Evolutionary conservation across 2,888 invertebrate genomes (phyloP).

Genomic region (Tolmerus cingulatus): DNA sequence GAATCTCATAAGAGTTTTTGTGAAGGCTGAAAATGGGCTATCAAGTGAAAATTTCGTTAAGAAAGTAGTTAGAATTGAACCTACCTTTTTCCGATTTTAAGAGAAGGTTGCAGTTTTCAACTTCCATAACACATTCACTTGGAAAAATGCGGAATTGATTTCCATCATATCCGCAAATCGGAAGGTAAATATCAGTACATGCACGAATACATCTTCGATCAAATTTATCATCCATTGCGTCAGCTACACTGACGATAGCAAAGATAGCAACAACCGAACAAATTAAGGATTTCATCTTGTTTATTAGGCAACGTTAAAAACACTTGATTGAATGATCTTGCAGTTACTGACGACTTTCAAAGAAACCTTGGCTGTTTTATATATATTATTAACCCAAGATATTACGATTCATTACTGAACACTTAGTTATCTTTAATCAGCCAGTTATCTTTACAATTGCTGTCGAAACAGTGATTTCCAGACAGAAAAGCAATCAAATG

Average conservation of each 20-base stretch:
- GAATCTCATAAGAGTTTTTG: background rate
- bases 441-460: background rate
- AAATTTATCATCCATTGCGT: background rate
- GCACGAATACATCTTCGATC: background rate
- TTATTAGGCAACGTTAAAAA: background rate
- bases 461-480: background rate
- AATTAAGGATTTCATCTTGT: background rate
- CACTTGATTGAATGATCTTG: background rate
- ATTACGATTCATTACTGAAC: background rate
- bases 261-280: background rate
- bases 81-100: background rate
- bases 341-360: background rate
- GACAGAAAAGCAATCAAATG: background rate
- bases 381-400: background rate
- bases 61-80: background rate
- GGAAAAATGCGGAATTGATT: background rate
- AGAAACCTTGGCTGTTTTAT: background rate
- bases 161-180: slow-evolving; percentile 37
- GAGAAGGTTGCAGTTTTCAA: background rate
- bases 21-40: background rate
- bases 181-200: background rate
- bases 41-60: background rate
- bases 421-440: background rate
- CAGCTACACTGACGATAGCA: background rate
- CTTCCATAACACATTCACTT: slow-evolving; percentile 21